Percentiles rank a stretch among this genome's conserved stretches.
phyloP scores from a whole-genome alignment of 2,113 vertebrate species.

The Eolophus roseicapilla region DNA sequence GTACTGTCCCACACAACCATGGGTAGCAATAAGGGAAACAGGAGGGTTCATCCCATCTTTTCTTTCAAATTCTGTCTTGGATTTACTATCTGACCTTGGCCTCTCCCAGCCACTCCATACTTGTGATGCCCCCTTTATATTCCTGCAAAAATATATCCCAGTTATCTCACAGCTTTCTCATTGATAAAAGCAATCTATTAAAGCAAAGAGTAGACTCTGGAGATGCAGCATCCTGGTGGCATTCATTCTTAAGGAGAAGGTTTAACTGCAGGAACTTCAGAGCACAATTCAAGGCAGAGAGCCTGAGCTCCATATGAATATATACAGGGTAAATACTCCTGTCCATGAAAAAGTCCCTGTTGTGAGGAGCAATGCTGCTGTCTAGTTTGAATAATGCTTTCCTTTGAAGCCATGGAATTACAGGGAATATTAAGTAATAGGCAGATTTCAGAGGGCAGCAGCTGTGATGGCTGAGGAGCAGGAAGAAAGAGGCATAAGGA shows the following conservation, averaged over 20 bases:
- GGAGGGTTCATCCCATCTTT: background rate
- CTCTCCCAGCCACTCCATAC: background rate
- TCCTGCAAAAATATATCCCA: background rate
- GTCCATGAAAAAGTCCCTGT: background rate
- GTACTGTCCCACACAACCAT: background rate
- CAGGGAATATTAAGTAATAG: background rate
- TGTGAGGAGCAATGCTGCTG: background rate
- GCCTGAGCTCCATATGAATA: background rate
- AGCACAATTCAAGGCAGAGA: background rate
- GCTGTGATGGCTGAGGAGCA: conserved; percentile 4
- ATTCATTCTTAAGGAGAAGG: background rate
- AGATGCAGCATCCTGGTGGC: background rate
- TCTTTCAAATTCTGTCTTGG: background rate
- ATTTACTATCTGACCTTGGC: background rate
- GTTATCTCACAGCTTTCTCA: background rate
- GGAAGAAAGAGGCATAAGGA: background rate
- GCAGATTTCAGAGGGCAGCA: conserved; percentile 8
- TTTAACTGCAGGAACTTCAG: background rate
- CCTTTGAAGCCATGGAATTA: background rate
- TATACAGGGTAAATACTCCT: background rate
- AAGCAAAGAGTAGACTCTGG: background rate
- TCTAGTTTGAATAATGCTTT: background rate
- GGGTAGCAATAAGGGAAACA: background rate
- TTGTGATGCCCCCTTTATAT: background rate
- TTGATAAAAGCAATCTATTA: background rate